Percentiles rank a stretch among this genome's conserved stretches.
Conservation (phyloP, 2,113 vertebrate species). For the Pseudopipra pipra region DNA sequence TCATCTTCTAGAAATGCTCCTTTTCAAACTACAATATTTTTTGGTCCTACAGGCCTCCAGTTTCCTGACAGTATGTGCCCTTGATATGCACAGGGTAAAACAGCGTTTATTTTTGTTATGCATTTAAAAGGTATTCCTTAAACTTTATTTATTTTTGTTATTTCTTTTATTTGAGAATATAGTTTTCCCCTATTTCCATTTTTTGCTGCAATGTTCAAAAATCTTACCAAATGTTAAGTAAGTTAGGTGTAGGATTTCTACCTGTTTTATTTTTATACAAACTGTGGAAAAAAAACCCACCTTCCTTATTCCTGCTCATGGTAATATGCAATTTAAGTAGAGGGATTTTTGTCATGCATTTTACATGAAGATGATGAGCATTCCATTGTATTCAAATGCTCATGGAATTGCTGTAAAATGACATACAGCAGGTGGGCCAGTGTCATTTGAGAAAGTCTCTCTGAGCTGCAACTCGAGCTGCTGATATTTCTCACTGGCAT, state of each 20-base stretch:
- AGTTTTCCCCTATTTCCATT: background rate
- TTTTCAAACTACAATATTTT: background rate
- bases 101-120: background rate
- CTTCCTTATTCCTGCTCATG: background rate
- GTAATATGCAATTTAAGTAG: conserved; percentile 17
- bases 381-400: conserved; percentile 26
- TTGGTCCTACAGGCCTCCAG: accelerated
- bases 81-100: background rate
- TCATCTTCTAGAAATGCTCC: background rate
- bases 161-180: background rate
- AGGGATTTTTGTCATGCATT: conserved; percentile 4
- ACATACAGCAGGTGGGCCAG: conserved; percentile 37
- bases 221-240: background rate
- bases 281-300: background rate
- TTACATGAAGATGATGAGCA: conserved; percentile 32
- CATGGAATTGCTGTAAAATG: conserved; percentile 25
- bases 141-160: background rate
- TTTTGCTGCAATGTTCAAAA: background rate
- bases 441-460: conserved; percentile 20
- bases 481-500: background rate
- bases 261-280: background rate
- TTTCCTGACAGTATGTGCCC: background rate
- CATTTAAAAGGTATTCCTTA: background rate
- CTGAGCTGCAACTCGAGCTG: background rate
- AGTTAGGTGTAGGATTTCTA: background rate